phyloP scores from a whole-genome alignment of 2,797 vertebrate genomes.

The Sebastes iracundus region DNA sequence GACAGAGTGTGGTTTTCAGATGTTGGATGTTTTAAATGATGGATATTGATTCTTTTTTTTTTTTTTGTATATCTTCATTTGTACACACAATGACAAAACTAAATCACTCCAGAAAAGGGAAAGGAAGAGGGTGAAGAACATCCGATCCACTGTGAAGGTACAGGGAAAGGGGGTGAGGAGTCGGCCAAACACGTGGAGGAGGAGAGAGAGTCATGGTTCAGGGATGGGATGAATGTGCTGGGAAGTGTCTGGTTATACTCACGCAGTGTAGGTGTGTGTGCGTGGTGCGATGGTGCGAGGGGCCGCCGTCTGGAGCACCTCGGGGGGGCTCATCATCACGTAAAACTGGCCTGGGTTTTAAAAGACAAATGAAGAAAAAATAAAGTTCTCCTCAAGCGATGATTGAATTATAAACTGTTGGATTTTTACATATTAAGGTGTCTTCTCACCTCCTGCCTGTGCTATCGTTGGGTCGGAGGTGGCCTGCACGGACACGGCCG shows the following conservation, averaged over 20 bases:
- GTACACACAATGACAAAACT: slow-evolving; percentile 56
- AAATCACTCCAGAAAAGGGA: slow-evolving; percentile 34
- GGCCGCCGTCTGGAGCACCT: slow-evolving; percentile 88
- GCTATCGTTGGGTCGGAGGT: slow-evolving; percentile 87
- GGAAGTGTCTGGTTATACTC: slow-evolving; percentile 53
- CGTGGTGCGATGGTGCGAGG: slow-evolving; percentile 90
- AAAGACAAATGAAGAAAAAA: not conserved
- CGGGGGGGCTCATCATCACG: slow-evolving; percentile 94
- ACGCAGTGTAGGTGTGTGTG: slow-evolving; percentile 91
- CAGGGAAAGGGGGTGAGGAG: slow-evolving; percentile 3
- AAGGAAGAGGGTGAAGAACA: slow-evolving; percentile 4
- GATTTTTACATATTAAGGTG: not conserved
- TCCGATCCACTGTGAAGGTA: slow-evolving; percentile 12
- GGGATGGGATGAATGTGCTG: not conserved
- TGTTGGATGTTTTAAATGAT: slow-evolving; percentile 48
- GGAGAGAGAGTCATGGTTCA: not conserved
- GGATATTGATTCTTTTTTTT: slow-evolving; percentile 14
- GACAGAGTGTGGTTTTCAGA: slow-evolving; percentile 74
- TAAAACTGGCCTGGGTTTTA: slow-evolving; percentile 88
- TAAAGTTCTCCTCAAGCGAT: not conserved
- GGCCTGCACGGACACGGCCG: slow-evolving; percentile 90
- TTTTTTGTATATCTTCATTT: slow-evolving; percentile 26
- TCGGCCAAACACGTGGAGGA: not conserved
- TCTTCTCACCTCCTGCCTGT: slow-evolving; percentile 87
- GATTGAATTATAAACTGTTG: not conserved